Conservation (phyloP, 2,113 vertebrate species). For the Erythrocercus mccallii region DNA sequence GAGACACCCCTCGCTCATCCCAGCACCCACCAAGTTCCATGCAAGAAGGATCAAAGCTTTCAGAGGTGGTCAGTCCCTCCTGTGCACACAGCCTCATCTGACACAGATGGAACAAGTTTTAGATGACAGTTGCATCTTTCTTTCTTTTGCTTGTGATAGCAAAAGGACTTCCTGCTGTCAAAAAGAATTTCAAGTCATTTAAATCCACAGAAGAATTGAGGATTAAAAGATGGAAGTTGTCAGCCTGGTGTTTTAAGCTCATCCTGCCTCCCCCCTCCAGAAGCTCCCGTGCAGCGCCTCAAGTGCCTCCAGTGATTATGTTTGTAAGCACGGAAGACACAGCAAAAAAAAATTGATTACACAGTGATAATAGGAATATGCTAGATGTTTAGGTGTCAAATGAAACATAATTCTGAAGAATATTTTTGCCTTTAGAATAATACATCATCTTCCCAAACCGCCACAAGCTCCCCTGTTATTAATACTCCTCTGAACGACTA, state of each 20-base stretch:
- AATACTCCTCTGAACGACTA: slow-evolving; percentile 50
- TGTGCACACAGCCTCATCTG: background rate
- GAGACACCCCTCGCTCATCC: background rate
- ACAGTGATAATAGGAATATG: slow-evolving; percentile 35
- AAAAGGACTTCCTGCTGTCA: slow-evolving; percentile 22
- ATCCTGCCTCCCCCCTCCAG: background rate
- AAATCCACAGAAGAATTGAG: background rate
- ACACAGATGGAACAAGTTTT: background rate
- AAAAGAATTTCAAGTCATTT: background rate
- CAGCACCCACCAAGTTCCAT: no score
- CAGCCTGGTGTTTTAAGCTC: background rate
- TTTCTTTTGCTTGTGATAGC: background rate
- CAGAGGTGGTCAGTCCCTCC: background rate
- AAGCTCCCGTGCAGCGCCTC: background rate
- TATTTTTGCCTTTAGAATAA: slow-evolving; percentile 55
- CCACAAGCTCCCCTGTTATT: slow-evolving; percentile 53
- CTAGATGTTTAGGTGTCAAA: slow-evolving; percentile 61
- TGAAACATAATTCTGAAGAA: slow-evolving; percentile 56
- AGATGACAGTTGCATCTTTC: background rate
- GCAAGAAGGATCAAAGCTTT: background rate
- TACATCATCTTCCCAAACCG: slow-evolving; percentile 53
- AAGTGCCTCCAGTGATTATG: slow-evolving; percentile 14
- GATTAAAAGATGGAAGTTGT: slow-evolving; percentile 29
- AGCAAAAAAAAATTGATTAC: slow-evolving; percentile 32
- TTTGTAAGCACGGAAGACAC: background rate